These are phyloP conservation scores for Phenganax marumi DNA, from an alignment of 92 coral and sea anemone genomes.

Conservation along the genomic window DNA sequence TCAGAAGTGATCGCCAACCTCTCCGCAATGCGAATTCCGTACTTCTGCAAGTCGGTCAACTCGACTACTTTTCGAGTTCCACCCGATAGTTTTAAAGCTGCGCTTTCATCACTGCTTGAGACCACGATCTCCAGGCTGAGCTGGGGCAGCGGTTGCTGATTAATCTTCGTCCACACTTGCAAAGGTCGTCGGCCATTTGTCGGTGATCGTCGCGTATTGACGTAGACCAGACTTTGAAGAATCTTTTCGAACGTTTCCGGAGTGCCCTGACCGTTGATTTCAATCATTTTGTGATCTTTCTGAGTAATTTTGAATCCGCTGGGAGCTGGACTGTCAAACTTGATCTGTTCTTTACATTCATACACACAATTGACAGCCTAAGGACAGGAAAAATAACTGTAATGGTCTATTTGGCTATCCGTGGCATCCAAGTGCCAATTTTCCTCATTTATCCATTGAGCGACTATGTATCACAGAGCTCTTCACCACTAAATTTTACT, in stretches of 20 bases:
- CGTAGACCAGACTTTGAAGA: slow-evolving; percentile 71
- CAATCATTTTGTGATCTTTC: slow-evolving; percentile 55
- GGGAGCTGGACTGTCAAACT: slow-evolving; percentile 68
- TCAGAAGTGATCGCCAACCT: slow-evolving; percentile 57
- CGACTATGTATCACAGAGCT: too few species aligned
- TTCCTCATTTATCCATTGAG: too few species aligned
- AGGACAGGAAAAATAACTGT: background rate
- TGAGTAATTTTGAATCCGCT: slow-evolving; percentile 65
- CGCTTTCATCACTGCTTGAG: slow-evolving; percentile 57
- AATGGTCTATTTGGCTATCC: background rate
- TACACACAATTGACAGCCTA: slow-evolving; percentile 74
- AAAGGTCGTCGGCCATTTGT: slow-evolving; percentile 77
- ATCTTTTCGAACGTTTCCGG: slow-evolving; percentile 69
- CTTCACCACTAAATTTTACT: too few species aligned
- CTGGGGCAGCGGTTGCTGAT: slow-evolving; percentile 46
- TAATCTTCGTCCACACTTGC: slow-evolving; percentile 56
- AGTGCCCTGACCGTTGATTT: slow-evolving; percentile 71
- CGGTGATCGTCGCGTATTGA: slow-evolving; percentile 77
- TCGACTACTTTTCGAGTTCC: slow-evolving; percentile 52
- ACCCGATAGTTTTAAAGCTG: slow-evolving; percentile 63
- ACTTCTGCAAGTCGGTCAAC: slow-evolving; percentile 45
- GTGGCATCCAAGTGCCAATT: too few species aligned
- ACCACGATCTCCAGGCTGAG: slow-evolving; percentile 56
- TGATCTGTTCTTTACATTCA: slow-evolving; percentile 84
- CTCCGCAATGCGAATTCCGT: slow-evolving; percentile 69